A percentile compares a stretch with the other conserved stretches of the same genome.
These are phyloP conservation scores for Amblyraja radiata DNA, from an alignment of 2,797 vertebrate genomes.

Conservation along the genomic window DNA sequence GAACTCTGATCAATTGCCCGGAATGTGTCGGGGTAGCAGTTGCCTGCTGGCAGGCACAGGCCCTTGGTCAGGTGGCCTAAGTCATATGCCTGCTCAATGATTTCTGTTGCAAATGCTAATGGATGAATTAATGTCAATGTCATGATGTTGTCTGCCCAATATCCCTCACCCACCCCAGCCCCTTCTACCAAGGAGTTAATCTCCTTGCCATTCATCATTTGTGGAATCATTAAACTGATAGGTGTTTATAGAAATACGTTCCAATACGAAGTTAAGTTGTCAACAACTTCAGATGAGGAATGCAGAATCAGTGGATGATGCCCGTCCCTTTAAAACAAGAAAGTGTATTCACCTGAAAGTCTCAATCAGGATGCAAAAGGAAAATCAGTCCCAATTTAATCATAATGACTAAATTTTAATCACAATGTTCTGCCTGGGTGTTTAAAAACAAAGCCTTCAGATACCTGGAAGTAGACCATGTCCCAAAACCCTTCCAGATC, in stretches of 20 bases:
- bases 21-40: neutral
- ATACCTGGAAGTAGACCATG: conserved; percentile 87
- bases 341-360: neutral
- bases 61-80: neutral
- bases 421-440: neutral
- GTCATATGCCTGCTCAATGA: neutral
- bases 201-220: neutral
- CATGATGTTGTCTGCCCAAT: neutral
- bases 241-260: neutral
- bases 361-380: neutral
- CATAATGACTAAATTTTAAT: neutral
- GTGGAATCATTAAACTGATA: neutral
- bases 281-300: neutral
- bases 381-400: neutral
- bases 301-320: neutral
- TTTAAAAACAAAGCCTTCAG: neutral
- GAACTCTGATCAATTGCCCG: neutral
- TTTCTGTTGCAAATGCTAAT: neutral
- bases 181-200: neutral
- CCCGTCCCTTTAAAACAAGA: neutral
- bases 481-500: conserved; percentile 97
- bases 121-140: neutral
- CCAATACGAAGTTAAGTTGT: neutral
- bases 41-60: neutral
- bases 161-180: neutral